These are phyloP conservation scores for Cephalopterus ornatus DNA, from an alignment of 2,113 vertebrate species.

Conservation along the genomic window DNA sequence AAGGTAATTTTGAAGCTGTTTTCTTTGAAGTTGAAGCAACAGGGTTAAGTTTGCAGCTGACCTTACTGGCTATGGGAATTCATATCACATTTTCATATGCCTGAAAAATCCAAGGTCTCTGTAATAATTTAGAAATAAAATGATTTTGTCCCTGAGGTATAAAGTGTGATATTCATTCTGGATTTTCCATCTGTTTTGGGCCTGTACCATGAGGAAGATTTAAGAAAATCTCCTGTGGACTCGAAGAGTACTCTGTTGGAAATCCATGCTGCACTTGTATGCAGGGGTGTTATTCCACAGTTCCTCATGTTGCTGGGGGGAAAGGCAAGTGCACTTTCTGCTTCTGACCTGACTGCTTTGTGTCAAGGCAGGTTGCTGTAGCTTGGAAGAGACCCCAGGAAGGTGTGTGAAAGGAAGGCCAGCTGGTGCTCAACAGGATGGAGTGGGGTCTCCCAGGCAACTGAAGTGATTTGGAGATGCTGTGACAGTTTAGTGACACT, in stretches of 20 bases:
- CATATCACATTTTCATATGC: background rate
- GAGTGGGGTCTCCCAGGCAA: slow-evolving; percentile 4
- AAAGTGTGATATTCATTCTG: background rate
- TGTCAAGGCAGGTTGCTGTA: accelerated
- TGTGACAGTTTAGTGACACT: background rate
- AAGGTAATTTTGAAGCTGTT: background rate
- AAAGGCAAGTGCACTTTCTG: background rate
- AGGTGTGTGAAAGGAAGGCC: background rate
- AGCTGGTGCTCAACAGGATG: accelerated
- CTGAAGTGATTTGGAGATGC: background rate
- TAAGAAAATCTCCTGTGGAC: background rate
- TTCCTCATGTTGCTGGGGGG: background rate
- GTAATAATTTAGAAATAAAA: background rate
- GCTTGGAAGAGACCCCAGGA: background rate
- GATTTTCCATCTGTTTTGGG: background rate
- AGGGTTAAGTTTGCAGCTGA: background rate
- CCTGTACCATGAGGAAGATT: accelerated
- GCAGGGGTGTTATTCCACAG: accelerated
- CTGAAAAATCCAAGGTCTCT: background rate
- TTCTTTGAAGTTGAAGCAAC: background rate
- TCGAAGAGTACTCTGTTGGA: background rate
- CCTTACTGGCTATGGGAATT: background rate
- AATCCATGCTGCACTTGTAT: accelerated
- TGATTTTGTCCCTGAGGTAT: background rate
- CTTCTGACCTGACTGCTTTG: accelerated